phyloP scores from a whole-genome alignment of 2,113 vertebrate genomes.

The Apodemus speciosus region DNA sequence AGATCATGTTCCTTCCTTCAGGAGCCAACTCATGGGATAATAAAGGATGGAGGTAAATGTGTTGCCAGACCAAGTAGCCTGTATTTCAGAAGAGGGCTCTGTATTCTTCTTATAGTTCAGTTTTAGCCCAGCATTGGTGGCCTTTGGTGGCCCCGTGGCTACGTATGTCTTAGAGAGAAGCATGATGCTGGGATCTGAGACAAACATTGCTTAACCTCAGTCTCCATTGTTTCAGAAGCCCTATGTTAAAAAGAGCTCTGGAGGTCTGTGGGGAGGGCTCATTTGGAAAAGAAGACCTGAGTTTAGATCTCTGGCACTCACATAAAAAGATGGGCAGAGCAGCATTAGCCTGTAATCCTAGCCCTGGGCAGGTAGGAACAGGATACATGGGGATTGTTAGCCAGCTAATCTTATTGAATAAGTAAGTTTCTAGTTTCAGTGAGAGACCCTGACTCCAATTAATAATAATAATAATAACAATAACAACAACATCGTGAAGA shows the following conservation, averaged over 20 bases:
- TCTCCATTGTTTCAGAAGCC: not conserved
- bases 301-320: not conserved
- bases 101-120: not conserved
- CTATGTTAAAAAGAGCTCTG: not conserved
- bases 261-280: not conserved
- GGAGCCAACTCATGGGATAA: not conserved
- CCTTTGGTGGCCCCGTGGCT: not conserved
- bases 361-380: not conserved
- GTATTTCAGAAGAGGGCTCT: not conserved
- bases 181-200: not conserved
- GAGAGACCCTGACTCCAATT: not conserved
- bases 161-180: not conserved
- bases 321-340: not conserved
- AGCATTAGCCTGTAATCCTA: not conserved
- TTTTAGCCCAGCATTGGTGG: accelerated
- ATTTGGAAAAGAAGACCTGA: not conserved
- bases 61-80: not conserved
- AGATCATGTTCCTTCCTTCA: not conserved
- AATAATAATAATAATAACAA: not conserved
- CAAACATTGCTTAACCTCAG: not conserved
- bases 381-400: not conserved
- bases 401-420: not conserved
- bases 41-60: not conserved
- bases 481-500: not conserved
- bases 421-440: not conserved